Evolutionary conservation across 2,797 vertebrate genomes (phyloP).

Genomic region (Tokudaia tokunoshimensis): DNA sequence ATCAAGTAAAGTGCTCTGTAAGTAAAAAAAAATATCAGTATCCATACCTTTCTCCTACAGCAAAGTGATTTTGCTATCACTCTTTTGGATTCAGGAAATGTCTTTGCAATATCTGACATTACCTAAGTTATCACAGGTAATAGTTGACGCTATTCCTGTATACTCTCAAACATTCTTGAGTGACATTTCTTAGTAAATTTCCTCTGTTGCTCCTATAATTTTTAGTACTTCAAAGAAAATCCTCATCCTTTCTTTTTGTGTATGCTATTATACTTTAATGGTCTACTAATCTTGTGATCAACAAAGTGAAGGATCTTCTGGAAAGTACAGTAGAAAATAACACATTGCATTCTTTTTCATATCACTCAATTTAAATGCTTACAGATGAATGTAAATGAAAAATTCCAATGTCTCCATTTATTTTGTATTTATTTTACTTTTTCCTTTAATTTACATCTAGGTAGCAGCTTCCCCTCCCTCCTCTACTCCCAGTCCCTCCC

Average conservation of each 20-base stretch:
- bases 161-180: conserved; percentile 2
- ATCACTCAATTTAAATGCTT: background rate
- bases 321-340: conserved; percentile 14
- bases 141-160: background rate
- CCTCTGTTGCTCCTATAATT: conserved; percentile 29
- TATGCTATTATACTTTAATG: conserved; percentile 23
- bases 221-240: background rate
- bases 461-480: background rate
- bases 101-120: conserved; percentile 30
- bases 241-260: background rate
- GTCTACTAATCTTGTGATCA: conserved; percentile 19
- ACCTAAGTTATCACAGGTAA: background rate
- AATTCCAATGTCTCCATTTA: background rate
- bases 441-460: background rate
- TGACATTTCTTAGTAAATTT: conserved; percentile 33
- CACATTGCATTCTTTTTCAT: background rate
- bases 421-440: background rate
- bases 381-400: conserved; percentile 51
- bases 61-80: background rate
- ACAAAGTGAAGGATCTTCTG: background rate
- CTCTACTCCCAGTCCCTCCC: background rate
- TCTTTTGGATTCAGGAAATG: conserved; percentile 22
- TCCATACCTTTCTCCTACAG: background rate
- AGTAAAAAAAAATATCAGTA: background rate
- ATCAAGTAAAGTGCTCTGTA: conserved; percentile 14